Conservation (phyloP, 2,888 invertebrate species). For the Zhuqinia jingwanae region DNA sequence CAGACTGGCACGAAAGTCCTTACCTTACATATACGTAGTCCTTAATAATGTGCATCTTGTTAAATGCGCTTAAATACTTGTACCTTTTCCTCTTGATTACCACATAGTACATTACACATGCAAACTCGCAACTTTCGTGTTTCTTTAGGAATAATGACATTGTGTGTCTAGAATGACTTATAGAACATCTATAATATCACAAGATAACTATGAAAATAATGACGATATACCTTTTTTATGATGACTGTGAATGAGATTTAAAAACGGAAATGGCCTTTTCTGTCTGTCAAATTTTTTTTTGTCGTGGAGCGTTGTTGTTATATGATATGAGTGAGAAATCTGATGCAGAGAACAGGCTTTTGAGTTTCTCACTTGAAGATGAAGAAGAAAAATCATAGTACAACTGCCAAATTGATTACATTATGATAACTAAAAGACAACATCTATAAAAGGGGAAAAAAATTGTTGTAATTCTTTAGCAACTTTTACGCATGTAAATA, state of each 20-base stretch:
- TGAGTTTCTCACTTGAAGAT: background rate
- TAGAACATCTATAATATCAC: too few species aligned
- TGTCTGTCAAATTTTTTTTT: background rate
- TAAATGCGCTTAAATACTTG: too few species aligned
- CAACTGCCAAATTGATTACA: background rate
- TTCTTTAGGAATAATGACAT: background rate
- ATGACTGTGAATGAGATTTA: too few species aligned
- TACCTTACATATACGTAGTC: too few species aligned
- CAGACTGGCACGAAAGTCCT: too few species aligned
- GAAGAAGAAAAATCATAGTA: background rate
- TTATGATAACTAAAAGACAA: background rate
- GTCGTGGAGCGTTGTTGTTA: too few species aligned
- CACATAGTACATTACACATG: slow-evolving; percentile 33
- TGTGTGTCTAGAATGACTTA: too few species aligned
- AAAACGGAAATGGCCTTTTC: background rate
- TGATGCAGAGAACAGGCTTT: background rate
- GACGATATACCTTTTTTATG: too few species aligned
- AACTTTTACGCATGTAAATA: slow-evolving; percentile 2
- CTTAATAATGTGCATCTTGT: too few species aligned
- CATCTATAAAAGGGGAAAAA: too few species aligned
- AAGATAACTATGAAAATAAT: too few species aligned
- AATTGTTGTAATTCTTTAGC: background rate
- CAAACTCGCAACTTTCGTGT: slow-evolving; percentile 58
- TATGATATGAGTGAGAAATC: too few species aligned
- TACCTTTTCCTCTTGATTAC: slow-evolving; percentile 46